phyloP scores from a whole-genome alignment of 2,113 vertebrate species.

The Poeciliopsis occidentalis region DNA sequence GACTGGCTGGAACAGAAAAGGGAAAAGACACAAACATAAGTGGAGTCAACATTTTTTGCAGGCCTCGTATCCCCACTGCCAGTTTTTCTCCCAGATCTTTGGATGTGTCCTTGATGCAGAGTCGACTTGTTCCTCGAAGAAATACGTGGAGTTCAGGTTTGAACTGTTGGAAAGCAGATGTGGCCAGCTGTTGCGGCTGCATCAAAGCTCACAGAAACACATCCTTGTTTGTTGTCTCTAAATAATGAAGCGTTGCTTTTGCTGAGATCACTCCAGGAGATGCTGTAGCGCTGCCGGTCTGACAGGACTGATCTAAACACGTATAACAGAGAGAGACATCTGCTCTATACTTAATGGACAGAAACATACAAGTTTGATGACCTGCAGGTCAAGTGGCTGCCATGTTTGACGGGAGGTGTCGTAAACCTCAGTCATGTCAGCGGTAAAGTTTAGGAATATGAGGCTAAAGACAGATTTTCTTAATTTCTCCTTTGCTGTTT shows the following conservation, averaged over 20 bases:
- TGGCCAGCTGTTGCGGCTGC: neutral
- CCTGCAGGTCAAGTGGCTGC: slow-evolving; percentile 21
- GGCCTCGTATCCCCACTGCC: neutral
- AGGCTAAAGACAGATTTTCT: neutral
- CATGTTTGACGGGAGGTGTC: slow-evolving; percentile 2
- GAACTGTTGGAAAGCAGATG: neutral
- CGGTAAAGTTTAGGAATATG: neutral
- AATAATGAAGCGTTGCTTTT: slow-evolving; percentile 57
- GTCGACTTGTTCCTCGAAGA: neutral
- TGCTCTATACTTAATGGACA: slow-evolving; percentile 60
- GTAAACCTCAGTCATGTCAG: neutral
- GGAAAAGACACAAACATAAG: slow-evolving; percentile 25
- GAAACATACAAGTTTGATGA: slow-evolving; percentile 69
- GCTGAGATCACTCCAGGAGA: slow-evolving; percentile 38
- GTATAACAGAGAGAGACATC: slow-evolving; percentile 31
- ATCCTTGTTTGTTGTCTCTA: slow-evolving; percentile 25
- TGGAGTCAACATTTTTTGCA: slow-evolving; percentile 5
- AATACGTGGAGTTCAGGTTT: neutral
- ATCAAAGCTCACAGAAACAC: neutral
- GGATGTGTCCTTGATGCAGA: slow-evolving; percentile 17
- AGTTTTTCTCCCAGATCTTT: neutral
- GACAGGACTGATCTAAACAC: slow-evolving; percentile 54
- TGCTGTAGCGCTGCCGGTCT: slow-evolving; percentile 22
- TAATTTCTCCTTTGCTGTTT: neutral
- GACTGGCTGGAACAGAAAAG: slow-evolving; percentile 15